Conservation (phyloP, 2,888 invertebrate species). For the Melipona bicolor region DNA sequence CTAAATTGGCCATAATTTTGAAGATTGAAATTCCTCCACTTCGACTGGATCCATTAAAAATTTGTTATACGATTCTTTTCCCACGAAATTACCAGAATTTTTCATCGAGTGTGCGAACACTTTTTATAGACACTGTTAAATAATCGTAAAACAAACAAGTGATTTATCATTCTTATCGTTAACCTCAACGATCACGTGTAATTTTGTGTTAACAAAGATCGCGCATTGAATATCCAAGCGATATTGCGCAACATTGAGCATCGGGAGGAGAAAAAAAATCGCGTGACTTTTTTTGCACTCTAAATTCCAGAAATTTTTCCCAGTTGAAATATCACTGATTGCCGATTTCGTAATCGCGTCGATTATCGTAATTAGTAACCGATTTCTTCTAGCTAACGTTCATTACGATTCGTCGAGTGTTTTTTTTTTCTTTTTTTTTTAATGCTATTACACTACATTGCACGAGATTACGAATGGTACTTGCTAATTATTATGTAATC, state of each 20-base stretch:
- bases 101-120: too few relatives aligned
- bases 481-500: neutral
- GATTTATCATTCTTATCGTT: neutral
- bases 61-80: too few relatives aligned
- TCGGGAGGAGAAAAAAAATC: neutral
- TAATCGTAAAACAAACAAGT: neutral
- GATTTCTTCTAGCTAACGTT: neutral
- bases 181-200: neutral
- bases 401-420: neutral
- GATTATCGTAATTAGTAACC: constrained; percentile 30
- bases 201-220: neutral
- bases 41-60: too few relatives aligned
- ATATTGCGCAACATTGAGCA: neutral
- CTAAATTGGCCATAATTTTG: too few relatives aligned
- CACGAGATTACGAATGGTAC: neutral
- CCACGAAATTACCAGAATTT: too few relatives aligned
- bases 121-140: neutral
- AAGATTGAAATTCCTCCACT: too few relatives aligned
- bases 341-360: constrained; percentile 11
- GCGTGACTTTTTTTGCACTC: constrained; percentile 3
- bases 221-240: neutral
- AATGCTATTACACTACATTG: neutral
- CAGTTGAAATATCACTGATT: neutral
- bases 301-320: constrained; percentile 10
- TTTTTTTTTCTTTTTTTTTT: neutral